Base-by-base conservation (phyloP, 2,797 vertebrate genomes). In the Mus caroli region DNA sequence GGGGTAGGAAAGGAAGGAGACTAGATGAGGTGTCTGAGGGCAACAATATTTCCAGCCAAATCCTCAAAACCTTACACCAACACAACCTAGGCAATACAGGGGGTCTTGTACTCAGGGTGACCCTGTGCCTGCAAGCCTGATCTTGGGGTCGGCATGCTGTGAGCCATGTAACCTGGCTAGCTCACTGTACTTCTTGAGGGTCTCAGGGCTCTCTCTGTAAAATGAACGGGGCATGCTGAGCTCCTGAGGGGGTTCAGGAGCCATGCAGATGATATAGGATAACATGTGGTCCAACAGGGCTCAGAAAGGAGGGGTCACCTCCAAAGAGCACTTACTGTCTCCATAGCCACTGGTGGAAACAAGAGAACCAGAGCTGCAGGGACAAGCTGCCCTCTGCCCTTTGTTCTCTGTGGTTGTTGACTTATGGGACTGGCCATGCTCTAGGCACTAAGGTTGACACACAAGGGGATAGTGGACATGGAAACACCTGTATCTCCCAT, bases 61-160 rank as follows among this genome's bases (percentile, higher is more conserved):
- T 40, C 34, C 26, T 6, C 62, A 8, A 14, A 4, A 3, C 13
- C n/a, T 73, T 24, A 62, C 24, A 6, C 17, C 14, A 40, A 22
- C 54, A 17, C 43, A 15, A 20, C 9, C 34, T 10, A 17, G 5
- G 0, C 10, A 15, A 2, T 5, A 2, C 50, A 20, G 24, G 15
- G 26, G 24, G 34, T 20, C 0, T 0, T n/a, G 1, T 3, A 3
- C 6, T 19, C 1, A 0, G 43, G 4, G 31, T 62, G n/a, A 56
- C 1, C 10, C 22, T 0, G 1, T 0, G 2, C 79, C 46, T 52
- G 2, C 12, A 22, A 26, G 19, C 20, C 11, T 22, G 1, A 6
- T 56, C 52, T 7, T 40, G 3, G 37, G 24, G 28, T 58, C 71
- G 22, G 54, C 28, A 24, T 17, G 7, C 71, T 24, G 54, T 43